A percentile compares a stretch with the other conserved stretches of the same genome.
Conservation (phyloP, 2,888 invertebrate genomes). For the Heteromyza rotundicornis region DNA sequence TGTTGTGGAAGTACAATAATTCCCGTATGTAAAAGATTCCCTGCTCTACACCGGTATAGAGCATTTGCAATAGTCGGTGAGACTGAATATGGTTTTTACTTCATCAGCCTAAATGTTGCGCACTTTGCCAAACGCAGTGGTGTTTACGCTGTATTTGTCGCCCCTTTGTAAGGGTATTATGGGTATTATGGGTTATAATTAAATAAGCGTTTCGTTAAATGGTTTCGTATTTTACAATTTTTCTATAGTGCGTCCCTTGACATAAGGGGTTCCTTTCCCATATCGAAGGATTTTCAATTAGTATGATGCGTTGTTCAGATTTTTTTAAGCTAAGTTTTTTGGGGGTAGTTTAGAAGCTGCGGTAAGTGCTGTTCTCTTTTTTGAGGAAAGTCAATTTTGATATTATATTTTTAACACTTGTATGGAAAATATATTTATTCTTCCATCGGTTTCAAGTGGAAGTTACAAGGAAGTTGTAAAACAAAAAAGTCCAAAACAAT, state of each 20-base stretch:
- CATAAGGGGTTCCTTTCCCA: not conserved
- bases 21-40: too few species aligned
- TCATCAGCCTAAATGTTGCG: constrained; percentile 43
- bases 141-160: not conserved
- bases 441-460: too few species aligned
- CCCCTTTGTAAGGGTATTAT: not conserved
- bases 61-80: too few species aligned
- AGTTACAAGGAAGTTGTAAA: too few species aligned
- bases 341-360: not conserved
- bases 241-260: not conserved
- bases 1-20: too few species aligned
- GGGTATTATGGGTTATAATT: constrained; percentile 49
- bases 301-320: not conserved
- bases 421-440: too few species aligned
- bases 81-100: too few species aligned
- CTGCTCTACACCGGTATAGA: too few species aligned
- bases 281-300: not conserved
- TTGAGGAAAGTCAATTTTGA: not conserved
- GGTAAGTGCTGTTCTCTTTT: too few species aligned
- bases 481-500: too few species aligned
- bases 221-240: constrained; percentile 45
- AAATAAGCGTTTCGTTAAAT: constrained; percentile 59
- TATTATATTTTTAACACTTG: too few species aligned
- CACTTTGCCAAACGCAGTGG: not conserved
- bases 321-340: too few species aligned